Evolutionary conservation across 2,797 vertebrate species (phyloP), one percentile per base, ranked within the genome.

Genomic region (Alcedo atthis): DNA sequence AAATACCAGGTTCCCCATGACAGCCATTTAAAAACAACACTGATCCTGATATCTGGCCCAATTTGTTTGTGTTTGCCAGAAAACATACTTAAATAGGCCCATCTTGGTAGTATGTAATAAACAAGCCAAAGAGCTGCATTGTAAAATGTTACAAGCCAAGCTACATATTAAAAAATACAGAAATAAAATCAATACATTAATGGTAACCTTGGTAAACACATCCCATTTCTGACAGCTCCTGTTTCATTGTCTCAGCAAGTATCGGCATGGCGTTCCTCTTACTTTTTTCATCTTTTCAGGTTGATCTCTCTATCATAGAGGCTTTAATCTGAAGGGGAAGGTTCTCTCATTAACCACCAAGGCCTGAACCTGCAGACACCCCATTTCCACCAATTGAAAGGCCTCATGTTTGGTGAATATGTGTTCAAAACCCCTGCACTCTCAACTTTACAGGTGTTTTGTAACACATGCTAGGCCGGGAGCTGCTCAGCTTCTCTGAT

Each of bases 1-100:
- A 80, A 85, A 48, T 42, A 81, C 32, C 51, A 80, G 43, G 32
- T 7, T 93, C 51, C 54, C 75, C 81, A 66, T 42, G 58, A 80
- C 69, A 93, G 81, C 43, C 86, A 71, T 78, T 89, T 95, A 85
- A 94, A 93, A 89, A 62, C 85, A 90, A 16, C 88, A 42, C 48
- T 42, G 55, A 89, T 66, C 73, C 25, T 49, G 13, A 73, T 35
- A 90, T 22, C 64, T 85, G 88, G 86, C 85, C 87, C 1, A 1
- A 43, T 19, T 3, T 81, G 55, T 87, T 81, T 59, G 30, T 68
- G 15, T 63, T 85, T 78, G 45, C 51, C 48, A 71, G 76, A 71
- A 90, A 90, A 83, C 24, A 54, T 12, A 17, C 18, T 59, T 59
- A 54, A 85, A 48, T 37, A 62, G 14, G 46, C 15, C 64, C 30